Evolutionary conservation across 2,797 vertebrate genomes (phyloP).

Genomic region (Lepidocolaptes lacrymiger): DNA sequence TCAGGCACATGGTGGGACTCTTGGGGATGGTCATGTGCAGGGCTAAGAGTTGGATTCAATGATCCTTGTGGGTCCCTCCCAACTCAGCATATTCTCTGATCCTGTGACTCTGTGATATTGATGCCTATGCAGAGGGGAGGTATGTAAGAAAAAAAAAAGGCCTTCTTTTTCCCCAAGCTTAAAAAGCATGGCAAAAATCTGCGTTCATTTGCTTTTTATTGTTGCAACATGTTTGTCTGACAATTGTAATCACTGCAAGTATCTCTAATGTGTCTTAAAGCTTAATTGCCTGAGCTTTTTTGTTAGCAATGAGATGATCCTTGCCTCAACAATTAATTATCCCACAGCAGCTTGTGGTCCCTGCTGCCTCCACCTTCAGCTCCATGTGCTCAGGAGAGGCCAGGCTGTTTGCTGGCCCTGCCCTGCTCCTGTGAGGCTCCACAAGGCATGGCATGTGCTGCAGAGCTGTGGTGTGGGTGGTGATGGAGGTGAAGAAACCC

Average conservation of each 20-base stretch:
- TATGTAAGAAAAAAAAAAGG: background rate
- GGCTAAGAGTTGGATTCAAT: background rate
- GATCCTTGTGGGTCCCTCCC: background rate
- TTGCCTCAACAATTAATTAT: background rate
- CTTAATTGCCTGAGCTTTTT: background rate
- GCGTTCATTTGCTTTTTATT: background rate
- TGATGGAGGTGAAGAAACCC: background rate
- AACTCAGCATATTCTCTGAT: background rate
- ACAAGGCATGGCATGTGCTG: rapidly evolving
- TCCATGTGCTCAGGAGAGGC: background rate
- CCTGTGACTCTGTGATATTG: background rate
- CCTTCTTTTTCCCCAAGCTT: background rate
- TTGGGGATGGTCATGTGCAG: background rate
- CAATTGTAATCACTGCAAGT: background rate
- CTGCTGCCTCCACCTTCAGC: background rate
- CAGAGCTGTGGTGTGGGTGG: background rate
- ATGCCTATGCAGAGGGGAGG: background rate
- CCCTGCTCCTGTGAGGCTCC: background rate
- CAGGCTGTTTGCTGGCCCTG: background rate
- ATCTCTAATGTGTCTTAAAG: background rate
- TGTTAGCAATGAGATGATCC: background rate
- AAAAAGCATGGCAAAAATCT: background rate
- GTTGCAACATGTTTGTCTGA: background rate
- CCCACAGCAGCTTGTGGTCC: background rate
- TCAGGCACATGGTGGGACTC: background rate